phyloP scores from a whole-genome alignment of 2,113 vertebrate species.

The Istiophorus platypterus region DNA sequence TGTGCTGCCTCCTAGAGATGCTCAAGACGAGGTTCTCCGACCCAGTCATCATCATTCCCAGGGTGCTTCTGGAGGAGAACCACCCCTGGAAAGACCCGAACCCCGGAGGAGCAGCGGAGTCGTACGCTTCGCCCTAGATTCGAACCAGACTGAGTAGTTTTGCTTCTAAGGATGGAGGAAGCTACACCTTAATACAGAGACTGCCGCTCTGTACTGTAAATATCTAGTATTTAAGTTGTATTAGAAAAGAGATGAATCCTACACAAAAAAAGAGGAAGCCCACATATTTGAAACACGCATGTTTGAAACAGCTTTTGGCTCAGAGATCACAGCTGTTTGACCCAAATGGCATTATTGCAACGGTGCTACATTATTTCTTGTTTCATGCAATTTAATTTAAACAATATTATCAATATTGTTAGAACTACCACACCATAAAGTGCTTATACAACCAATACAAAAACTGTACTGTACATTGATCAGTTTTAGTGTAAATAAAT shows the following conservation, averaged over 20 bases:
- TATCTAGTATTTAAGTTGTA: slow-evolving; percentile 69
- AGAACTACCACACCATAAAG: slow-evolving; percentile 75
- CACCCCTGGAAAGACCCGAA: slow-evolving; percentile 77
- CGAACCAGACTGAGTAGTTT: slow-evolving; percentile 74
- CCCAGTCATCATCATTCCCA: slow-evolving; percentile 85
- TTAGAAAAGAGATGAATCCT: slow-evolving; percentile 40
- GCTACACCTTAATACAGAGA: slow-evolving; percentile 29
- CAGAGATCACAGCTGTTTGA: slow-evolving; percentile 53
- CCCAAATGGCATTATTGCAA: slow-evolving; percentile 65
- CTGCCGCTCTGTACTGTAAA: slow-evolving; percentile 70
- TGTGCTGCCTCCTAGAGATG: slow-evolving; percentile 83
- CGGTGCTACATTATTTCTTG: slow-evolving; percentile 82
- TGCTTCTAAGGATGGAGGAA: slow-evolving; percentile 22
- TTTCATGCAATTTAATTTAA: slow-evolving; percentile 64
- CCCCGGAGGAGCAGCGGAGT: slow-evolving; percentile 75
- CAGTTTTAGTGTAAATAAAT: slow-evolving; percentile 82
- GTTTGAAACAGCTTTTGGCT: slow-evolving; percentile 63
- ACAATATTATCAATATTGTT: slow-evolving; percentile 52
- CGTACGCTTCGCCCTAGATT: slow-evolving; percentile 84
- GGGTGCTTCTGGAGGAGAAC: slow-evolving; percentile 86
- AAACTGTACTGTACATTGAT: slow-evolving; percentile 72
- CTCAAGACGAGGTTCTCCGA: slow-evolving; percentile 82
- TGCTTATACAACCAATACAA: slow-evolving; percentile 73
- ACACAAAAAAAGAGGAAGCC: slow-evolving; percentile 8
- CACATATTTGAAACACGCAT: slow-evolving; percentile 63